Conservation (phyloP, 1,140 invertebrate species). For the Danaus plexippus region DNA sequence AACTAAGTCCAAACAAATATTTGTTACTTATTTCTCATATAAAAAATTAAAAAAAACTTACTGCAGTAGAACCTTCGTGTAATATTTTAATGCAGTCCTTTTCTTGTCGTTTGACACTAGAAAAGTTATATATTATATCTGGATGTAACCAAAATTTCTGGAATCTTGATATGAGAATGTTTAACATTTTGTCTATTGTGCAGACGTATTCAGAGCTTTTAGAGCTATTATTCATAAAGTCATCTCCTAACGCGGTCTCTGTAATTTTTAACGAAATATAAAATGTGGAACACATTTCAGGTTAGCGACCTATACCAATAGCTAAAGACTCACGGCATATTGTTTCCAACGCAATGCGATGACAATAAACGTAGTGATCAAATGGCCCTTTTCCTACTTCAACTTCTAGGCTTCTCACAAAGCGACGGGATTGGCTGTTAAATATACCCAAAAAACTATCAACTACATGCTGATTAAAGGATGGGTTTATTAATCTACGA, state of each 20-base stretch:
- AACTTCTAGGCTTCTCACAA: constrained; percentile 76
- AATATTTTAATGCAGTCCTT: constrained; percentile 20
- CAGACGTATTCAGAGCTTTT: constrained; percentile 42
- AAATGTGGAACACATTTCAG: too few species aligned
- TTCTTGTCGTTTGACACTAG: constrained; percentile 38
- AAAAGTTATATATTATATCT: constrained; percentile 34
- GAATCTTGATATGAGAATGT: constrained; percentile 46
- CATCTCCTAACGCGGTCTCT: constrained; percentile 53
- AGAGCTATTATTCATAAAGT: constrained; percentile 43
- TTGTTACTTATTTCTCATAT: too few species aligned
- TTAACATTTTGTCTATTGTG: constrained; percentile 44
- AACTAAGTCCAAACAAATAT: too few species aligned
- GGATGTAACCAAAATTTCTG: constrained; percentile 51
- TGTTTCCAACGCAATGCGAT: constrained; percentile 86
- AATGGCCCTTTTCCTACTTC: constrained; percentile 75
- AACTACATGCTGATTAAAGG: constrained; percentile 92
- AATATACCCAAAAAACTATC: constrained; percentile 89
- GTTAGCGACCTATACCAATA: too few species aligned
- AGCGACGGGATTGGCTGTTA: constrained; percentile 79
- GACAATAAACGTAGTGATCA: constrained; percentile 83
- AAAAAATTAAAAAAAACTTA: too few species aligned
- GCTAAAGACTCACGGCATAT: constrained; percentile 80
- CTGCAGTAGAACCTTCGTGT: too few species aligned
- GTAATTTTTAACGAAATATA: constrained; percentile 1
- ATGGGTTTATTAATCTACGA: constrained; percentile 84